These are phyloP conservation scores for Homalodisca vitripennis DNA, from an alignment of 1,140 invertebrate genomes.

Conservation along the genomic window DNA sequence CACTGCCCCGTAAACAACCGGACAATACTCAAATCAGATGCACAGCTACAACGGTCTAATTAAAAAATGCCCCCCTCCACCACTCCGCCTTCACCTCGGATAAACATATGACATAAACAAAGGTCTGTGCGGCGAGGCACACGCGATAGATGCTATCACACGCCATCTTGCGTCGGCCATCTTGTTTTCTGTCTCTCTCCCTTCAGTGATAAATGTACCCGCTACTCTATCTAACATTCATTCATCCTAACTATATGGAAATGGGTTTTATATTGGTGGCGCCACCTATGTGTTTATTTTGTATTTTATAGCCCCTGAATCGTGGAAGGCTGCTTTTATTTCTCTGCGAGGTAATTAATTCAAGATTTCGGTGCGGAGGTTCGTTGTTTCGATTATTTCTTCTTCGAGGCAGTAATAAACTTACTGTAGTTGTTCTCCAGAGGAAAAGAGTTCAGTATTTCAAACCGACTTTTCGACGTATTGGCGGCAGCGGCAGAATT, in stretches of 20 bases:
- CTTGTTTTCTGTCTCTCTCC: neutral
- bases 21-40: neutral
- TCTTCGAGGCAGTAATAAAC: neutral
- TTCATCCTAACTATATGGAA: conserved; percentile 16
- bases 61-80: conserved; percentile 8
- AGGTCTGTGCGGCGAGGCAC: neutral
- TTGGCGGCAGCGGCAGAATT: too few relatives aligned
- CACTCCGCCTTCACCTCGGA: neutral
- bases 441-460: too few relatives aligned
- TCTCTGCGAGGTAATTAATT: neutral
- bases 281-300: neutral
- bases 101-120: conserved; percentile 19
- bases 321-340: neutral
- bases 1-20: neutral
- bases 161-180: conserved; percentile 11
- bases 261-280: conserved; percentile 15
- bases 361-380: neutral
- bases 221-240: conserved; percentile 9
- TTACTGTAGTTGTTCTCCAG: too few relatives aligned
- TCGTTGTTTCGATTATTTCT: neutral
- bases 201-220: conserved; percentile 4
- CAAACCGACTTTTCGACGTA: too few relatives aligned
- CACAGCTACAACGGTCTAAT: conserved; percentile 6
- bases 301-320: neutral
- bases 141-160: conserved; percentile 5